Base-by-base conservation (phyloP, 2,797 vertebrate species). In the Catostomus latipinnis region DNA sequence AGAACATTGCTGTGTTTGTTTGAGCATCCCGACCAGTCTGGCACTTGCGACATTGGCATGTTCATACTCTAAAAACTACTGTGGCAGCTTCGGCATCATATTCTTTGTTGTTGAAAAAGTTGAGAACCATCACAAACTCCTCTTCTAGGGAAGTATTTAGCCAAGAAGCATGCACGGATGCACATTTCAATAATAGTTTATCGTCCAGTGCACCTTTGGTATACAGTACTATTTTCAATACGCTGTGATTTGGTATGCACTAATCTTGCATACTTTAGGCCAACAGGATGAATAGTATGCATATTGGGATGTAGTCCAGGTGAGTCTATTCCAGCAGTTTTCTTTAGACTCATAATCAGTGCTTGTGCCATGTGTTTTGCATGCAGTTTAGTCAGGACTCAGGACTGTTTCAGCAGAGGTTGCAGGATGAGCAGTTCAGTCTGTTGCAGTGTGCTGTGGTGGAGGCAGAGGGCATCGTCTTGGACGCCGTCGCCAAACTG, bases 381-480 rank as follows among this genome's bases (percentile, higher is more conserved):
- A 22, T 78, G 22, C 92, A 97, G 96, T 93, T 93, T 22, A 89
- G 82, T 10, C 82, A 78, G 10, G 92, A 94, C 82, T 90, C 1
- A 0, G 68, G 67, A 54, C 86, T 82, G 0, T 90, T 96, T 73
- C 74, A 85, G 78, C 87, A 76, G 76, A 93, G 83, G 87, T 88
- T 94, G 83, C 92, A 93, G 76, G 84, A 94, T 8, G 95, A 96
- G 80, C 95, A 93, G 90, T 94, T 93, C 77, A 88, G 85, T 67
- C 90, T 98, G 73, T 92, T 99, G 76, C 92, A 90, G 82, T 93
- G 93, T 54, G 92, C 93, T 0, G 85, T 95, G 1, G 93, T 88
- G 76, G 95, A 97, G 80, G 96, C 96, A 0, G 93, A 97, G 86
- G 90, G 88, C 48, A 96, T 97, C 88, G 90, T 99, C 6, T 93